These are phyloP conservation scores for Pantherophis vulpinus DNA, from an alignment of 2,797 vertebrate genomes.

Conservation along the genomic window DNA sequence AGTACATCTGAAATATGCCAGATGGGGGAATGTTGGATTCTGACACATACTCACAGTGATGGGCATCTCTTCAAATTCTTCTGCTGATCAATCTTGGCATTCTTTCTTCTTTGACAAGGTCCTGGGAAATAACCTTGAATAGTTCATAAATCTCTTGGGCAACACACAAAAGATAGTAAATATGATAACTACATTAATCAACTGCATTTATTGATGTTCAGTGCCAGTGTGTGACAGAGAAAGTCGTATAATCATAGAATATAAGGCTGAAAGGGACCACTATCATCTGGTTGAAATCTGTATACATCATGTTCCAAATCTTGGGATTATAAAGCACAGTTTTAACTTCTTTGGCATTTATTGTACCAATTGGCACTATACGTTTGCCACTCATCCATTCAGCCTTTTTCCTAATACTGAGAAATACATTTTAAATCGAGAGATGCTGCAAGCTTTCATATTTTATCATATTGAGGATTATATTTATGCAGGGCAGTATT, in stretches of 20 bases:
- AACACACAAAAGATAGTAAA: neutral
- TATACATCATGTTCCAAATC: neutral
- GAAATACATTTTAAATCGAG: neutral
- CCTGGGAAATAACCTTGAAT: neutral
- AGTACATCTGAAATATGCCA: neutral
- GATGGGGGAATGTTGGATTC: neutral
- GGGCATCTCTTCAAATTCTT: neutral
- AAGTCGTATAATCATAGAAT: neutral
- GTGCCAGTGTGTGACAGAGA: neutral
- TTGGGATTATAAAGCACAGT: neutral
- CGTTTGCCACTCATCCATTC: neutral
- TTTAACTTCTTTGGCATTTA: neutral
- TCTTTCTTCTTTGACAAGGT: neutral
- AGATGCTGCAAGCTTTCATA: neutral
- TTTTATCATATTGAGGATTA: neutral
- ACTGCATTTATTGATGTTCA: neutral
- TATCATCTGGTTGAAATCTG: neutral
- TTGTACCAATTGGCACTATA: neutral
- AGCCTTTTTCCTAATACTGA: neutral
- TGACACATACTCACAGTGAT: neutral
- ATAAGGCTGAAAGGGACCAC: neutral
- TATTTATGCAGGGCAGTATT: neutral
- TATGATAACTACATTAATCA: neutral
- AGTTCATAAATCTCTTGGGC: neutral
- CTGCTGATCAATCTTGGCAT: neutral